These are phyloP conservation scores for Zaprionus inermis DNA, from an alignment of 1,140 invertebrate genomes.

Conservation along the genomic window DNA sequence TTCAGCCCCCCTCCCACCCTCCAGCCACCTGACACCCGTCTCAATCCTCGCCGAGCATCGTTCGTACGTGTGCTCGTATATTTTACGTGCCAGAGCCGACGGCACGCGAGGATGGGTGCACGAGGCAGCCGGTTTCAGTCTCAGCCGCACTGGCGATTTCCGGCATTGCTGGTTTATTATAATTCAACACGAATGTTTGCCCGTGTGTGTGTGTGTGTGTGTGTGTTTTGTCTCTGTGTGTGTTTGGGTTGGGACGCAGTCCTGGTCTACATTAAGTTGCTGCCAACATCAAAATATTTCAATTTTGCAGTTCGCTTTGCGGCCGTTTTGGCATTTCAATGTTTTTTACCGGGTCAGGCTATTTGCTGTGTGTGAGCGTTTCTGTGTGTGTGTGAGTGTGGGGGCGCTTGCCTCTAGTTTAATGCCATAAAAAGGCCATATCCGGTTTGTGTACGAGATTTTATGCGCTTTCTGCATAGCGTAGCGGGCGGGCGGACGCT, in stretches of 20 bases:
- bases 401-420: conserved; percentile 32
- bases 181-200: conserved; percentile 73
- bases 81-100: conserved; percentile 62
- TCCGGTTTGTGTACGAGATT: conserved; percentile 70
- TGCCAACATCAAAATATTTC: conserved; percentile 77
- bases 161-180: conserved; percentile 80
- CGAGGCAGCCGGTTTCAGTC: background rate
- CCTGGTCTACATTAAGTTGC: conserved; percentile 57
- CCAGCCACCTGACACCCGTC: background rate
- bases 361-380: background rate
- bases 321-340: conserved; percentile 71
- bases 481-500: conserved; percentile 19
- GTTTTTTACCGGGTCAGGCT: conserved; percentile 42
- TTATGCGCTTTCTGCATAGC: conserved; percentile 53
- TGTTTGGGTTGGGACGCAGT: conserved; percentile 26
- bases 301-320: conserved; percentile 77
- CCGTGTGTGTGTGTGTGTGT: conserved; percentile 7
- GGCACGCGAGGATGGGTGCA: background rate
- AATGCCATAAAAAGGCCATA: conserved; percentile 67
- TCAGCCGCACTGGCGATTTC: conserved; percentile 72
- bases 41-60: conserved; percentile 3
- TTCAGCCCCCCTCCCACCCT: background rate
- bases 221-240: conserved; percentile 30
- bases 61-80: conserved; percentile 72
- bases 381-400: background rate